A percentile compares a stretch with the other conserved stretches of the same genome.
Evolutionary conservation across 2,797 vertebrate genomes (phyloP).

Genomic region (Cynodonichthys magdalenae): DNA sequence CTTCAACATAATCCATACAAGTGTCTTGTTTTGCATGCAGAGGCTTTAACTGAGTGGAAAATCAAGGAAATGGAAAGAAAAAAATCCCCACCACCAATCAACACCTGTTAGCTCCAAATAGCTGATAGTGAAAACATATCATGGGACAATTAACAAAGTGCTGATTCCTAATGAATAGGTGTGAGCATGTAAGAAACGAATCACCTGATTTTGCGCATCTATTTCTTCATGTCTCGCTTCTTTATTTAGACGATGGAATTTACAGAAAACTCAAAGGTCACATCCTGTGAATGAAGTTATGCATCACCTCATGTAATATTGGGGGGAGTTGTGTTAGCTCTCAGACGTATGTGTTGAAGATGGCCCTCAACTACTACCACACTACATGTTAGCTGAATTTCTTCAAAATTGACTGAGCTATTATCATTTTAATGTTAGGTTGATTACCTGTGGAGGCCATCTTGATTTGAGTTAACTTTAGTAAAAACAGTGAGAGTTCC

Average conservation of each 20-base stretch:
- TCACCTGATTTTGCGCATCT: background rate
- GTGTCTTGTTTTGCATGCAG: background rate
- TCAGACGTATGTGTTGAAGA: too few species aligned
- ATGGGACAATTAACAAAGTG: background rate
- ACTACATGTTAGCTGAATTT: too few species aligned
- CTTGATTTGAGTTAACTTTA: too few species aligned
- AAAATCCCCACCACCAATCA: slow-evolving; percentile 35
- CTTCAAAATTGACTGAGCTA: too few species aligned
- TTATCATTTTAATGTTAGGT: too few species aligned
- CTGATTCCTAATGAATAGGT: slow-evolving; percentile 7
- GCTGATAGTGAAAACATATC: slow-evolving; percentile 25
- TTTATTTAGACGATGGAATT: background rate
- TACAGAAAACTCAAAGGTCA: background rate
- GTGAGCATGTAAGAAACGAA: slow-evolving; percentile 5
- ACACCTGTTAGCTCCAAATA: slow-evolving; percentile 29
- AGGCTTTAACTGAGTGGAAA: slow-evolving; percentile 24
- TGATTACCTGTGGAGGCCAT: too few species aligned
- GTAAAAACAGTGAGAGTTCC: too few species aligned
- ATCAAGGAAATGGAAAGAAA: background rate
- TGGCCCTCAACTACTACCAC: too few species aligned
- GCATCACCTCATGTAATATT: too few species aligned
- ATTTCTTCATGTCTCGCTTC: background rate
- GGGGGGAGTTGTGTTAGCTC: too few species aligned
- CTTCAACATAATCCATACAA: background rate
- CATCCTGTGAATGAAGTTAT: too few species aligned